Percentiles rank a stretch among this genome's conserved stretches.
Evolutionary conservation across 2,797 vertebrate genomes (phyloP).

Genomic region (Hoplostethus mediterraneus): DNA sequence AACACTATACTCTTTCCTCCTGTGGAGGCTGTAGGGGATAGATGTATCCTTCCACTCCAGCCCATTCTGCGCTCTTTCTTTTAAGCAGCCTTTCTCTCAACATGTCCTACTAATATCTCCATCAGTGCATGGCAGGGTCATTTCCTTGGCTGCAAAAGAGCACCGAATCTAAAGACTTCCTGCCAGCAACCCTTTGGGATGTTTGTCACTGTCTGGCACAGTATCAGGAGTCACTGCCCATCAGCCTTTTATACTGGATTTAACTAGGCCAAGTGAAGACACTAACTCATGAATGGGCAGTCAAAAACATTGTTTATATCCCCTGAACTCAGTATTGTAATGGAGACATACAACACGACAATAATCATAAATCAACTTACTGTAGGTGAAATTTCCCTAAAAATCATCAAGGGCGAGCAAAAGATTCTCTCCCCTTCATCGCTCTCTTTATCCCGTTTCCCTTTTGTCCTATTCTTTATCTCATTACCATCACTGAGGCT

Average conservation of each 20-base stretch:
- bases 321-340: constrained; percentile 37
- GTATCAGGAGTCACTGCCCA: constrained; percentile 65
- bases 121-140: constrained; percentile 40
- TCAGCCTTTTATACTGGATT: constrained; percentile 61
- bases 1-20: constrained; percentile 52
- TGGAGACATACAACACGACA: constrained; percentile 63
- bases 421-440: constrained; percentile 65
- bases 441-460: constrained; percentile 70
- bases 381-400: constrained; percentile 72
- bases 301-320: constrained; percentile 48
- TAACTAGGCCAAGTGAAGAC: constrained; percentile 66
- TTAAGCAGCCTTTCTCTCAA: constrained; percentile 14
- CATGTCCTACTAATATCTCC: constrained; percentile 38
- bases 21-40: constrained; percentile 45
- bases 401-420: constrained; percentile 69
- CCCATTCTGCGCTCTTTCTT: constrained; percentile 13
- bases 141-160: constrained; percentile 49
- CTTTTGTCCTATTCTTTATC: constrained; percentile 83
- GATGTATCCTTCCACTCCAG: constrained; percentile 31
- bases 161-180: constrained; percentile 56
- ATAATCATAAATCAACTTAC: constrained; percentile 79
- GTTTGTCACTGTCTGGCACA: constrained; percentile 70
- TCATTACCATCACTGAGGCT: constrained; percentile 85
- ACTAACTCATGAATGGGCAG: constrained; percentile 57
- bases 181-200: constrained; percentile 58